Evolutionary conservation across 2,888 invertebrate genomes (phyloP), one percentile per base, ranked within the genome.

Genomic region (Encarsia formosa): DNA sequence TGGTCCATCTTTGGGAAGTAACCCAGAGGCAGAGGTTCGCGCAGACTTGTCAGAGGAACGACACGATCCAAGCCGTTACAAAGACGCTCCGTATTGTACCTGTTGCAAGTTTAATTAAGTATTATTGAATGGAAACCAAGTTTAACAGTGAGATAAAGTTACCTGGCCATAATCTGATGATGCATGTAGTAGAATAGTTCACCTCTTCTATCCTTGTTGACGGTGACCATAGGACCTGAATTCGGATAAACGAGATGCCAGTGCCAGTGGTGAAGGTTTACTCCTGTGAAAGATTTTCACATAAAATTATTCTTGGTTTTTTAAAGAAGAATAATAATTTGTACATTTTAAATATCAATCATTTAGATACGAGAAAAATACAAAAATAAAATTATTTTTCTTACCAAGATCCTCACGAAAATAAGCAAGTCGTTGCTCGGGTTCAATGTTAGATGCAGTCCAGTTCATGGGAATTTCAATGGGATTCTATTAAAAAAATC

Each of bases 231-330:
- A 0, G 80, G 74, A 0, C 84, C 81, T 60, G 85, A 84, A 71
- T 85, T 85, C 0, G 91, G 91, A 71, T 91, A 91, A 3, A 91
- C 90, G 61, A 91, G 78, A 73, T 92, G 91, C 91, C 91, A 91
- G 69, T 91, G 91, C 91, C 91, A 92, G 70, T 92, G 91, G 70
- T 91, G 91, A 44, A 89, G 82, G 75, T 91, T 91, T 62, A 91
- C 79, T 59, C 89, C n/a, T 29, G 29, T 29, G 29, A n/a, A n/a
- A n/a, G n/a, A n/a, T n/a, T n/a, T n/a, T n/a, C n/a, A n/a, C n/a
- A n/a, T n/a, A n/a, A n/a, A n/a, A n/a, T n/a, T n/a, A n/a, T n/a
- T n/a, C n/a, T n/a, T n/a, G n/a, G n/a, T n/a, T n/a, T n/a, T n/a
- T n/a, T n/a, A n/a, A n/a, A n/a, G n/a, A n/a, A n/a, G n/a, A n/a